phyloP scores from a whole-genome alignment of 2,797 vertebrate genomes.

The Salarias fasciatus region DNA sequence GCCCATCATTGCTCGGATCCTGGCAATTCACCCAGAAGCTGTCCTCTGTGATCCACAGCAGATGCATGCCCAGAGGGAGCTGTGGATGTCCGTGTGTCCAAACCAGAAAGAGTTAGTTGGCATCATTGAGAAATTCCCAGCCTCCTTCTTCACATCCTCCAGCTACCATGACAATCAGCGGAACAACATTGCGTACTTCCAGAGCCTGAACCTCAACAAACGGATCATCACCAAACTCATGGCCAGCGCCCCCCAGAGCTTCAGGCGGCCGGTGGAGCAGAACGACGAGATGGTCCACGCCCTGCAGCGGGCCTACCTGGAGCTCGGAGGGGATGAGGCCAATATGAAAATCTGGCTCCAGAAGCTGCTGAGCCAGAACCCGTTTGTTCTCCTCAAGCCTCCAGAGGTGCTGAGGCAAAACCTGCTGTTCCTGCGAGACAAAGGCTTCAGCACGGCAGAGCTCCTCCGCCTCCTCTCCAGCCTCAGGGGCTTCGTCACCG shows the following conservation, averaged over 20 bases:
- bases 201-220: constrained; percentile 88
- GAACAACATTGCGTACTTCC: constrained; percentile 89
- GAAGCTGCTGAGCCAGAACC: constrained; percentile 94
- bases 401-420: constrained; percentile 82
- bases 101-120: constrained; percentile 84
- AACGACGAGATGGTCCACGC: constrained; percentile 83
- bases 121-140: constrained; percentile 92
- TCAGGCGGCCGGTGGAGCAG: constrained; percentile 85
- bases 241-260: constrained; percentile 88
- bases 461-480: constrained; percentile 90
- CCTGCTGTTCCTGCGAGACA: constrained; percentile 85
- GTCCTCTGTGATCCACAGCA: constrained; percentile 87
- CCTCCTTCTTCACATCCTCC: constrained; percentile 89
- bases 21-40: constrained; percentile 90
- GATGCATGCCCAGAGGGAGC: constrained; percentile 81
- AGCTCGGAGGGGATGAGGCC: constrained; percentile 86
- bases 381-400: constrained; percentile 88
- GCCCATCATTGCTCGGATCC: constrained; percentile 80
- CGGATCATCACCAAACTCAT: constrained; percentile 90
- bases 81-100: constrained; percentile 90
- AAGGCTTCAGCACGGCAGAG: constrained; percentile 84
- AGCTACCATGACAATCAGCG: constrained; percentile 83
- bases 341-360: constrained; percentile 93
- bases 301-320: constrained; percentile 85
- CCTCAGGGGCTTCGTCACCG: constrained; percentile 91